Evolutionary conservation across 2,113 vertebrate genomes (phyloP).

Genomic region (Silurus asotus): DNA sequence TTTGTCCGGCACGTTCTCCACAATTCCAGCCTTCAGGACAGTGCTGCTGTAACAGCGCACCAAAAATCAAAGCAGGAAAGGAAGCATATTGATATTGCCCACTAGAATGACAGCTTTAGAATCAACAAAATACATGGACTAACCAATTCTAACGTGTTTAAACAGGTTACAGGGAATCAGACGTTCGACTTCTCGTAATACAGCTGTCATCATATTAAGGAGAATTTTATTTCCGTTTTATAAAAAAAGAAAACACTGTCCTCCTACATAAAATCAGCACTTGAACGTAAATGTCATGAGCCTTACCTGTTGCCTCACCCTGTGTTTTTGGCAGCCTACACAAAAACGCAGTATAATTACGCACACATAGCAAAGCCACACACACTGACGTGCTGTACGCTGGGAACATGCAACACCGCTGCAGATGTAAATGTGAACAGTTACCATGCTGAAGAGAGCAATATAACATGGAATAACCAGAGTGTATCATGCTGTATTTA

Average conservation of each 20-base stretch:
- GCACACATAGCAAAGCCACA: neutral
- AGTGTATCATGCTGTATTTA: neutral
- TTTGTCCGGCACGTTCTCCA: constrained; percentile 48
- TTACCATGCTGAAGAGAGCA: neutral
- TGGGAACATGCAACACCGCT: neutral
- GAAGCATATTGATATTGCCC: neutral
- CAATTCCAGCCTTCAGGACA: neutral
- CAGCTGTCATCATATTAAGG: neutral
- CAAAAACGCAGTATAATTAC: constrained; percentile 23
- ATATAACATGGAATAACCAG: neutral
- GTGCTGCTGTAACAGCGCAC: neutral
- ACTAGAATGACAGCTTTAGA: neutral
- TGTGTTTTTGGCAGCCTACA: constrained; percentile 24
- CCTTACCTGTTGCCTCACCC: constrained; percentile 27
- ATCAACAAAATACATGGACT: neutral
- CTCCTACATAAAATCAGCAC: neutral
- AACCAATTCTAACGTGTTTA: neutral
- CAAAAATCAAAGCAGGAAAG: neutral
- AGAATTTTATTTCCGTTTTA: neutral
- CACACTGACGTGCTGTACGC: neutral
- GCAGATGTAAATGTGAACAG: neutral
- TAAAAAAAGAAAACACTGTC: neutral
- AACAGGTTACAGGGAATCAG: neutral
- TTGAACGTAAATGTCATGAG: neutral
- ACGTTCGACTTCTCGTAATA: neutral